A percentile compares a stretch with the other conserved stretches of the same genome.
phyloP scores from a whole-genome alignment of 1,140 invertebrate species.

The Papilio machaon region DNA sequence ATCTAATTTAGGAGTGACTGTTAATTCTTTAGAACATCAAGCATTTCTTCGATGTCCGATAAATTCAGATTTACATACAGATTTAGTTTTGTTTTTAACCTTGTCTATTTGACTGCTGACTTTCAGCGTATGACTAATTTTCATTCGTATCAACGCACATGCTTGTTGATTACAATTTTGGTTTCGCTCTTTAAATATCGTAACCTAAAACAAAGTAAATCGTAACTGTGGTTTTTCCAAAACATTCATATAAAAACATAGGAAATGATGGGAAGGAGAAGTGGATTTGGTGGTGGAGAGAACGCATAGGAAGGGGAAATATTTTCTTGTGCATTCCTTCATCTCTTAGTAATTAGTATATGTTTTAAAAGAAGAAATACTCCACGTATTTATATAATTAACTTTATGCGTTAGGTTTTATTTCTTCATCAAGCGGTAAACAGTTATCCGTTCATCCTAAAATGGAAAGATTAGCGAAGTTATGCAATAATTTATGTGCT shows the following conservation, averaged over 20 bases:
- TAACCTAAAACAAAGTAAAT: too few species aligned
- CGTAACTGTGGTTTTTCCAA: too few species aligned
- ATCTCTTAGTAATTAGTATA: too few species aligned
- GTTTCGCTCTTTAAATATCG: too few species aligned
- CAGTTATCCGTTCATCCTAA: not conserved
- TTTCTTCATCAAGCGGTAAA: not conserved
- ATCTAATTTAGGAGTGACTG: constrained; percentile 1
- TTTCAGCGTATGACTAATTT: too few species aligned
- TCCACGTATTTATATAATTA: not conserved
- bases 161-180: too few species aligned
- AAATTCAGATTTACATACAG: not conserved
- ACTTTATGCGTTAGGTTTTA: not conserved
- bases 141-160: too few species aligned
- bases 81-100: not conserved
- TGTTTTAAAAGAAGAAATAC: not conserved
- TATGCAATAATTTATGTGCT: not conserved
- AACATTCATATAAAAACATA: too few species aligned
- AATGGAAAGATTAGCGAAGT: not conserved
- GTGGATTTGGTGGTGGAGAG: too few species aligned
- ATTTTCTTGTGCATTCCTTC: too few species aligned
- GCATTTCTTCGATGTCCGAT: not conserved
- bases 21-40: constrained; percentile 4
- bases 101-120: not conserved
- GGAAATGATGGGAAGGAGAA: too few species aligned
- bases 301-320: too few species aligned